phyloP scores from a whole-genome alignment of 2,797 vertebrate genomes.

The Gymnoscopelus braueri region DNA sequence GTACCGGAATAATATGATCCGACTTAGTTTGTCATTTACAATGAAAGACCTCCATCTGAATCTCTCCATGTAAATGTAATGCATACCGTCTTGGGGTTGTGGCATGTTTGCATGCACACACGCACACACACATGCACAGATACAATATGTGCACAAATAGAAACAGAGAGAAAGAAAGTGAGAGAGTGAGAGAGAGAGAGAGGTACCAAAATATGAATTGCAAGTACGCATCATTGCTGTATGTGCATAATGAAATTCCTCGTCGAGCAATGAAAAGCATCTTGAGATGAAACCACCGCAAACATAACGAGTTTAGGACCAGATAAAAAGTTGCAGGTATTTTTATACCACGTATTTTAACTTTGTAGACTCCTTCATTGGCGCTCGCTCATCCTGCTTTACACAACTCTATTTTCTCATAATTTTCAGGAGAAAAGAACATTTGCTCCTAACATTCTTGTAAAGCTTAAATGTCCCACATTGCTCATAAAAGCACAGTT shows the following conservation, averaged over 20 bases:
- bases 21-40: constrained; percentile 69
- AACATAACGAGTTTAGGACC: constrained; percentile 61
- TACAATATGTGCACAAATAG: constrained; percentile 6
- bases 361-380: constrained; percentile 46
- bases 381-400: constrained; percentile 38
- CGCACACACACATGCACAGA: constrained; percentile 1
- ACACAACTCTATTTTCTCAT: constrained; percentile 61
- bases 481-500: constrained; percentile 60
- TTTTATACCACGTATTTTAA: constrained; percentile 43
- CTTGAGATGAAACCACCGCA: constrained; percentile 48
- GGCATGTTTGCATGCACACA: constrained; percentile 37
- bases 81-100: constrained; percentile 52
- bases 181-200: neutral
- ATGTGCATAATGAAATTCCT: constrained; percentile 50
- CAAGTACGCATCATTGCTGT: constrained; percentile 12
- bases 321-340: constrained; percentile 36
- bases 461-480: constrained; percentile 55
- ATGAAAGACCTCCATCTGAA: constrained; percentile 56
- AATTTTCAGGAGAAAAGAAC: constrained; percentile 55
- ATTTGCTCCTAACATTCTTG: constrained; percentile 55
- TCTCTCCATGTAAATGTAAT: constrained; percentile 59
- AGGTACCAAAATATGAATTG: constrained; percentile 12
- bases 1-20: constrained; percentile 61
- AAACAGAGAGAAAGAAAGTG: constrained; percentile 3
- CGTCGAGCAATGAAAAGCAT: constrained; percentile 50